Percentiles rank a stretch among this genome's conserved stretches.
Conservation (phyloP, 1,140 invertebrate genomes). For the Drosophila ananassae region DNA sequence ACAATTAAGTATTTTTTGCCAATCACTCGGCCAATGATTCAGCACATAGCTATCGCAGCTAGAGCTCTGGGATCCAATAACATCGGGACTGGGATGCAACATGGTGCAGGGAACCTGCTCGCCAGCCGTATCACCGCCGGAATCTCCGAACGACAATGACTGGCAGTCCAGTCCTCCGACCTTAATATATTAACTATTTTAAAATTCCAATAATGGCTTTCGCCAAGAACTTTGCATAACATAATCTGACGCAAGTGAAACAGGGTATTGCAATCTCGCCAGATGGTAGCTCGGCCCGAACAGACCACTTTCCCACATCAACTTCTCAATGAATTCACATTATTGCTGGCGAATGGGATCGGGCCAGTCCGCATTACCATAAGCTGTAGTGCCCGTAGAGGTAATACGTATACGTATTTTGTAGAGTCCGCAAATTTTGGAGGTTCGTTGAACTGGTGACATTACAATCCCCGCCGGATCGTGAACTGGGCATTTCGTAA, state of each 20-base stretch:
- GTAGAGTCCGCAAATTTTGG: slow-evolving; percentile 25
- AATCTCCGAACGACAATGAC: background rate
- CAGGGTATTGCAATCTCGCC: slow-evolving; percentile 31
- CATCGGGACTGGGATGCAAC: background rate
- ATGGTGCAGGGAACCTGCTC: background rate
- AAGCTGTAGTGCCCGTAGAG: background rate
- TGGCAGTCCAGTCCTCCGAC: background rate
- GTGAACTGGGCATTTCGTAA: background rate
- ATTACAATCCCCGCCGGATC: slow-evolving; percentile 8
- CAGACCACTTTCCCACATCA: slow-evolving; percentile 2
- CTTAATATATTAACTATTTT: background rate
- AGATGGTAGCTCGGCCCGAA: background rate
- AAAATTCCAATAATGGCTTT: background rate
- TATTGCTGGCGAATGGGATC: background rate
- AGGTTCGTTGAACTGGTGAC: slow-evolving; percentile 31
- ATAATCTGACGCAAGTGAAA: slow-evolving; percentile 49
- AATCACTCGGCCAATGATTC: slow-evolving; percentile 34
- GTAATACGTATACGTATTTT: slow-evolving; percentile 11
- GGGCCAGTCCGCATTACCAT: background rate
- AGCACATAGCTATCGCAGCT: slow-evolving; percentile 9
- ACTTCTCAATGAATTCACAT: slow-evolving; percentile 21
- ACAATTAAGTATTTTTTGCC: slow-evolving; percentile 14
- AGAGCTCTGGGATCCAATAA: background rate
- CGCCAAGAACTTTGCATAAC: slow-evolving; percentile 12
- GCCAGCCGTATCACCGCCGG: background rate